These are phyloP conservation scores for Okamejei kenojei DNA, from an alignment of 2,797 vertebrate genomes.

Conservation along the genomic window DNA sequence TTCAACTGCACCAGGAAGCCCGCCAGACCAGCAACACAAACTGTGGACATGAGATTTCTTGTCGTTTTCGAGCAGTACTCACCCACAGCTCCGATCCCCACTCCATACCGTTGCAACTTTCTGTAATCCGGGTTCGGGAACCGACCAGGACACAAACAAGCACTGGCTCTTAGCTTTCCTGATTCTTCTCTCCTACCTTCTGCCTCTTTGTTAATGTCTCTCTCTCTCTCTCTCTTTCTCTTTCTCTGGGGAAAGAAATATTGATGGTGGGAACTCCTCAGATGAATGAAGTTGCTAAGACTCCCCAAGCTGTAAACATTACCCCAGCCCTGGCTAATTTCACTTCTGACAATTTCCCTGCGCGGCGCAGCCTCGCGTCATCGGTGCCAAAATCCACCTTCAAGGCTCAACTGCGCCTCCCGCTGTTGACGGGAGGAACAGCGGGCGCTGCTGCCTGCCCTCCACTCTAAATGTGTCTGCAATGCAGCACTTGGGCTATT, in stretches of 20 bases:
- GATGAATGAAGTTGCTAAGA: neutral
- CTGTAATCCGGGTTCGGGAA: neutral
- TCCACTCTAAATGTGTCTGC: too few species aligned
- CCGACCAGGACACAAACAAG: too few species aligned
- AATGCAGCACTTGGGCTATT: too few species aligned
- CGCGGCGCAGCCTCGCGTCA: neutral
- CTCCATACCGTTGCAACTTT: neutral
- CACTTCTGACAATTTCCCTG: neutral
- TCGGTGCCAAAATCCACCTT: neutral
- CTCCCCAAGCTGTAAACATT: conserved; percentile 14
- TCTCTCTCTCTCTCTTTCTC: too few species aligned
- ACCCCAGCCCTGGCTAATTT: neutral
- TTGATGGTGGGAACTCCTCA: neutral
- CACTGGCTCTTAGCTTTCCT: neutral
- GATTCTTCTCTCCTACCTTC: neutral
- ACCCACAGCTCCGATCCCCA: conserved; percentile 28
- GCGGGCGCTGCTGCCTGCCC: neutral
- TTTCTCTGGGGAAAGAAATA: neutral
- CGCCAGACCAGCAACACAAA: neutral
- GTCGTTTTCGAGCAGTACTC: neutral
- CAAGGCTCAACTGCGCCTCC: conserved; percentile 18
- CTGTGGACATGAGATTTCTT: neutral
- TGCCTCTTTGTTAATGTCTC: too few species aligned
- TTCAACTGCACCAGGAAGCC: neutral
- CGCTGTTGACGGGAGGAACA: neutral